Evolutionary conservation across 2,113 vertebrate genomes (phyloP), one percentile per base, ranked within the genome.

Genomic region (Pyxicephalus adspersus): DNA sequence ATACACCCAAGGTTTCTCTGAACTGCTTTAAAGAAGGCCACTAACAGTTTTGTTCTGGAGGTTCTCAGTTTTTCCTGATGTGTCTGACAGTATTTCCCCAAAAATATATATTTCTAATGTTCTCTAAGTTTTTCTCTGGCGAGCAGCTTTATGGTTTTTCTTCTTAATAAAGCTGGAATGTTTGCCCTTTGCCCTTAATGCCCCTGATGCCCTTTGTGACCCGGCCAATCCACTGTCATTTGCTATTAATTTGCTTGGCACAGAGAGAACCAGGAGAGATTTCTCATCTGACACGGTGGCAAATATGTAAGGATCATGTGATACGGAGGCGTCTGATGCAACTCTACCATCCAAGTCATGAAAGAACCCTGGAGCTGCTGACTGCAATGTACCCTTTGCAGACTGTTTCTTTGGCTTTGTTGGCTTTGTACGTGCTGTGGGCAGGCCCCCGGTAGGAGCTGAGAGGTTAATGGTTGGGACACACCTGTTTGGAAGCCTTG

Each of bases 221-320:
- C 80, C 26, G 75, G 31, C 51, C 63, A 57, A 75, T 74, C 70
- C 61, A 50, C 61, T 65, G 79, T 55, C 67, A 52, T 52, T 63
- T 51, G 61, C 61, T 45, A 75, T 82, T 61, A 80, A 28, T 73
- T 31, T 26, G 23, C 18, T 75, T 82, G 70, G 80, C 70, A 74
- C 29, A 31, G 19, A 50, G 29, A 25, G 51, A 75, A 50, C 23
- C 16, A 19, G 17, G 18, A 75, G 63, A 38, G 70, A 82, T 75
- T 75, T 82, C 66, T 73, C 80, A 75, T 82, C 25, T 75, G 80
- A 82, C 71, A 65, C 63, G 22, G 50, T 55, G 74, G 71, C 22
- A 82, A 82, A 65, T 82, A 66, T 38, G 22, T 20, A 66, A 34
- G 23, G 57, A 82, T 45, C 70, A 58, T 75, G 71, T 82, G 80